A percentile compares a stretch with the other conserved stretches of the same genome.
Evolutionary conservation across 2,797 vertebrate genomes (phyloP).

Genomic region (Cyprinella venusta): DNA sequence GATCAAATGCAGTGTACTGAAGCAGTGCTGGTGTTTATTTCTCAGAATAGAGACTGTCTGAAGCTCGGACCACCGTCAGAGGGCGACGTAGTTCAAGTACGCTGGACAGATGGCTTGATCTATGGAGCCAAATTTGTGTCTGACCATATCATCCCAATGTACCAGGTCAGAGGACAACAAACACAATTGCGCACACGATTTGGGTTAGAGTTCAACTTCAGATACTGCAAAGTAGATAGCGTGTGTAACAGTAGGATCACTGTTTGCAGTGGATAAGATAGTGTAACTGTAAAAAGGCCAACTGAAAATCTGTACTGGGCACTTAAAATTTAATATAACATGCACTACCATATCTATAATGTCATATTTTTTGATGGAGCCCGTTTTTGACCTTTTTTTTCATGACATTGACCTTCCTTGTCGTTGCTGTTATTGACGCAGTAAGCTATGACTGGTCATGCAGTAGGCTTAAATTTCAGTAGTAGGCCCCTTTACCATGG

Average conservation of each 20-base stretch:
- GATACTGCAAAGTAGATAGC: not conserved
- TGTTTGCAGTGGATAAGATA: not conserved
- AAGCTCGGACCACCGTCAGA: conserved; percentile 86
- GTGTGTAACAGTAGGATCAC: not conserved
- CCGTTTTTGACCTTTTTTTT: not conserved
- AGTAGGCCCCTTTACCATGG: not conserved
- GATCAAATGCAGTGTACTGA: not conserved
- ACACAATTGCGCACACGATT: conserved; percentile 24
- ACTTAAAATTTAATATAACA: conserved; percentile 7
- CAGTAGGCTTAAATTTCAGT: not conserved
- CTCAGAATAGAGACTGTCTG: conserved; percentile 90
- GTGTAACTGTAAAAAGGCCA: not conserved
- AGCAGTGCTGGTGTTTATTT: not conserved
- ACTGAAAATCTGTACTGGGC: not conserved
- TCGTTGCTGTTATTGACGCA: not conserved
- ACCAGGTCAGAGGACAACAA: conserved; percentile 80
- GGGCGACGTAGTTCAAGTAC: conserved; percentile 89
- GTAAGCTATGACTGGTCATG: not conserved
- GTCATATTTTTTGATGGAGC: not conserved
- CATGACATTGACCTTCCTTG: not conserved
- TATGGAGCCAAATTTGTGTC: conserved; percentile 95
- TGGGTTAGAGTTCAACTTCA: conserved; percentile 29
- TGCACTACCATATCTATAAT: not conserved
- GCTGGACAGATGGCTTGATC: conserved; percentile 94
- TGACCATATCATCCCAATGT: conserved; percentile 94